A percentile compares a stretch with the other conserved stretches of the same genome.
phyloP scores from a whole-genome alignment of 92 coral and sea anemone genomes.

The Parazoanthus darwini region DNA sequence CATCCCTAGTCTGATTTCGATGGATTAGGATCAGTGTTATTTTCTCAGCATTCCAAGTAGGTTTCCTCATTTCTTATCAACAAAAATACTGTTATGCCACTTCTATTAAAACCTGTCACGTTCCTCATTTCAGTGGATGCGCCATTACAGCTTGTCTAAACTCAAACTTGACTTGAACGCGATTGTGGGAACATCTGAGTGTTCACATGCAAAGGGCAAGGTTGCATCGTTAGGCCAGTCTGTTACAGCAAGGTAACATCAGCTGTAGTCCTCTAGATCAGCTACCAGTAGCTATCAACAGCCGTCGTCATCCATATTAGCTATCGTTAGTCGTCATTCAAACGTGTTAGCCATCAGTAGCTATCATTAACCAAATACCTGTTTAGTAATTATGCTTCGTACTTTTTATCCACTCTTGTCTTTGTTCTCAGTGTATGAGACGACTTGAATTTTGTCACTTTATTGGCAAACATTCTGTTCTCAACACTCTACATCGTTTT shows the following conservation, averaged over 20 bases:
- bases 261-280: no score
- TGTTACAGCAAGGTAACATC: conserved; percentile 87
- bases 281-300: not conserved
- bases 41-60: not conserved
- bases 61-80: no score
- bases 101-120: not conserved
- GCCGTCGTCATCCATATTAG: no score
- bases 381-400: not conserved
- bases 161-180: conserved; percentile 88
- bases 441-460: no score
- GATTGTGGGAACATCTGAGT: conserved; percentile 92
- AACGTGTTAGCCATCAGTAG: not conserved
- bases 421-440: not conserved
- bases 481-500: no score
- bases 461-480: no score
- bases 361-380: not conserved
- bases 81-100: not conserved
- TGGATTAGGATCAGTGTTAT: not conserved
- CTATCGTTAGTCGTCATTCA: not conserved
- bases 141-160: conserved; percentile 91
- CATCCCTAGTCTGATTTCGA: not conserved
- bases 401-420: not conserved
- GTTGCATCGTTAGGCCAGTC: conserved; percentile 85
- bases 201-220: conserved; percentile 96
- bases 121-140: conserved; percentile 89